phyloP scores from a whole-genome alignment of 2,888 invertebrate genomes.

The Ctena decussata region DNA sequence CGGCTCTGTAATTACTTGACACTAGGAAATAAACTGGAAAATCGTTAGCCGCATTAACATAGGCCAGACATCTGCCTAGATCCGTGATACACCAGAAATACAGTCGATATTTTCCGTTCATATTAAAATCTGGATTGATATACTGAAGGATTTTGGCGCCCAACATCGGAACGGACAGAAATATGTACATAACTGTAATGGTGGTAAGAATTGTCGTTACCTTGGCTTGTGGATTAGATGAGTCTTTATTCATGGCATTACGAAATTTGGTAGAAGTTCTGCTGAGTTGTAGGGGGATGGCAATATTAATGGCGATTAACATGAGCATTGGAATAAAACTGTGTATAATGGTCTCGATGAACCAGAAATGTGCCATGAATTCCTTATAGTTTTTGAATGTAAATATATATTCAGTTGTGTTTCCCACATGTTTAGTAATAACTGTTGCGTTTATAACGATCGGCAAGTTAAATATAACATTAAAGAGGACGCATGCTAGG shows the following conservation, averaged over 20 bases:
- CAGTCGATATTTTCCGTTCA: no score
- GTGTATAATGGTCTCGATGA: not conserved
- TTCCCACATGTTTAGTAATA: not conserved
- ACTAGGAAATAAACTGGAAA: no score
- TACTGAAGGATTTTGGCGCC: no score
- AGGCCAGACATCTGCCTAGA: no score
- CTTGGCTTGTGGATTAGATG: not conserved
- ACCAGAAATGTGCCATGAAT: not conserved
- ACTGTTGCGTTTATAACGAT: not conserved
- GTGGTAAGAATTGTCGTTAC: not conserved
- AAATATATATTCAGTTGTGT: not conserved
- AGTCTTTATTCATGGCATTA: not conserved
- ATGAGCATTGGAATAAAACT: not conserved
- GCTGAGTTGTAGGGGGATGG: not conserved
- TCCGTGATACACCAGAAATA: no score
- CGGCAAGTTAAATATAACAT: not conserved
- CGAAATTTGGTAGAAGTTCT: not conserved
- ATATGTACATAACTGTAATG: no score
- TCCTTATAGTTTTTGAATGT: not conserved
- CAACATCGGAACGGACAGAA: no score
- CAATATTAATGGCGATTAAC: not conserved
- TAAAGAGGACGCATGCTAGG: not conserved
- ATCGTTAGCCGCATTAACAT: no score
- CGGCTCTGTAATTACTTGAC: no score
- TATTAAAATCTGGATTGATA: no score